Conservation (phyloP, 2,888 invertebrate species). For the Cepaea hortensis region DNA sequence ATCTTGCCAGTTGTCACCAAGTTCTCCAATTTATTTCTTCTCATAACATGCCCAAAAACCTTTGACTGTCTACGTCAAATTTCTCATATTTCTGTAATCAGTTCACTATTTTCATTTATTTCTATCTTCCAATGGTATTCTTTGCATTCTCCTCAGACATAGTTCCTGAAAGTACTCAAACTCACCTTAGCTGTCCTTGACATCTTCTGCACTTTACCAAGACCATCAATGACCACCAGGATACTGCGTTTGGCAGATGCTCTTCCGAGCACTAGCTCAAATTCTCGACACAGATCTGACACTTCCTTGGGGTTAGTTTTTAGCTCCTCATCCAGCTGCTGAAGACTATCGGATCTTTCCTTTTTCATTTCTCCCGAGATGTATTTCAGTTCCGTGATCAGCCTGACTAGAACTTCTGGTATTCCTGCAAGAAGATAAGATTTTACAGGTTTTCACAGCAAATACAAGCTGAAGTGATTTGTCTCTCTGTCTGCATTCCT, state of each 20-base stretch:
- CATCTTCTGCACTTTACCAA: conserved; percentile 32
- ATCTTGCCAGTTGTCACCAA: too few relatives aligned
- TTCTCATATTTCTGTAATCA: not conserved
- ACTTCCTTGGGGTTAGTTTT: conserved; percentile 26
- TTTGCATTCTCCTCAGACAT: too few relatives aligned
- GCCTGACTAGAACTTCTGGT: conserved; percentile 37
- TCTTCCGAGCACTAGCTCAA: conserved; percentile 38
- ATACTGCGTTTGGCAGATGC: conserved; percentile 38
- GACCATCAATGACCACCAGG: conserved; percentile 48
- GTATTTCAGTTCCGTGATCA: conserved; percentile 41
- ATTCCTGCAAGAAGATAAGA: conserved; percentile 15
- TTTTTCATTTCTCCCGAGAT: conserved; percentile 22
- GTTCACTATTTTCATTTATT: too few relatives aligned
- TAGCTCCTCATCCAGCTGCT: conserved; percentile 13
- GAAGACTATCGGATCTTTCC: not conserved
- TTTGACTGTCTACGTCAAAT: not conserved
- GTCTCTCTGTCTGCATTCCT: too few relatives aligned
- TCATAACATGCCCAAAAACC: not conserved
- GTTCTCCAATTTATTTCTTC: too few relatives aligned
- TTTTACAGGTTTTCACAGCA: too few relatives aligned
- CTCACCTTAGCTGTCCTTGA: conserved; percentile 50
- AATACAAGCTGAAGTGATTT: too few relatives aligned
- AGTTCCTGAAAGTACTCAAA: not conserved
- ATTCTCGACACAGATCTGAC: conserved; percentile 38
- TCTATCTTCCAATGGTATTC: too few relatives aligned